These are phyloP conservation scores for Meloidogyne floridensis DNA, from an alignment of 1,140 invertebrate species.

Conservation along the genomic window DNA sequence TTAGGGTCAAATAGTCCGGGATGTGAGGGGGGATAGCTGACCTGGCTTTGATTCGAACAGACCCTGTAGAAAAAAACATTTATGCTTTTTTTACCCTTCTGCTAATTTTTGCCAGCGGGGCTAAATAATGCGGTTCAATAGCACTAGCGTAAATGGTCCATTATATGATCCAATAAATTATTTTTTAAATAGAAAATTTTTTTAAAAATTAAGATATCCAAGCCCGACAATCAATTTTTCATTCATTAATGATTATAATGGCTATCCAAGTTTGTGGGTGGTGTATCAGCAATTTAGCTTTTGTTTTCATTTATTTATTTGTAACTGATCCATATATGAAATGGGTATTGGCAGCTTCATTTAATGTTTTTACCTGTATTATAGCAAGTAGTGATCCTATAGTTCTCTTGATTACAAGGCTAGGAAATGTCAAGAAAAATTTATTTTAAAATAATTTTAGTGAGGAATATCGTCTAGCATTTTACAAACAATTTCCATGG, in stretches of 20 bases:
- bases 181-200: too few species aligned
- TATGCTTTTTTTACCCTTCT: too few species aligned
- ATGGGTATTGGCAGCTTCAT: background rate
- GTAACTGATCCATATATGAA: background rate
- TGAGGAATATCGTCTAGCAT: background rate
- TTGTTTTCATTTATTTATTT: background rate
- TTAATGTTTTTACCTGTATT: background rate
- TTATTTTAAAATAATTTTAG: background rate
- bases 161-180: too few species aligned
- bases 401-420: background rate
- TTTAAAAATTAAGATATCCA: background rate
- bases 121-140: too few species aligned
- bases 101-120: too few species aligned
- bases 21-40: too few species aligned
- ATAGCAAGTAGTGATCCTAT: background rate
- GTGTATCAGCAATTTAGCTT: background rate
- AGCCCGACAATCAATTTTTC: background rate
- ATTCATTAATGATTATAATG: constrained; percentile 7
- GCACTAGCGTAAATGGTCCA: too few species aligned
- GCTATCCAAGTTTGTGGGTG: background rate
- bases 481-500: background rate
- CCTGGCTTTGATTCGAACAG: too few species aligned
- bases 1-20: too few species aligned
- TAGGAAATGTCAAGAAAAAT: background rate
- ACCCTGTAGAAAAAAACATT: too few species aligned